Base-by-base conservation (phyloP, 2,113 vertebrate genomes). In the Eurypyga helias region DNA sequence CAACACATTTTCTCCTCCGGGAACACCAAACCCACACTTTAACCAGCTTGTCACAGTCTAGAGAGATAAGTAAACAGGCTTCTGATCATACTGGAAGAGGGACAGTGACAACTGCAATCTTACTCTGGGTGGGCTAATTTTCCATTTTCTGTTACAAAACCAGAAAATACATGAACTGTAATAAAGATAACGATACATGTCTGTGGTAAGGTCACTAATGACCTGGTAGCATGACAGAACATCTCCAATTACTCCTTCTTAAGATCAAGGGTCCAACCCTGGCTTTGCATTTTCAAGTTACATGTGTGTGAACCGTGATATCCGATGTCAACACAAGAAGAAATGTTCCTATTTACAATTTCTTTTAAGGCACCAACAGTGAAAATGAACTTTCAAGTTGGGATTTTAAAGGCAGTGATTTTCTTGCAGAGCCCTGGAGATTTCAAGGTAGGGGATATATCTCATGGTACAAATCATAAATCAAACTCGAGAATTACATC, bases 21-120 rank as follows among this genome's bases (percentile, higher is more conserved):
- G 90, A 97, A 91, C 86, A 91, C 86, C 81, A 90, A 89, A 84
- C 10, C 46, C 72, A 82, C 86, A 75, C 45, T 95, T 93, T 70
- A 96, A 89, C 69, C 87, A 89, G 64, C 87, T 81, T 95, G 95
- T 93, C 92, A 92, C n/a, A 60, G 58, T 45, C 92, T 89, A 90
- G 45, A 95, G 61, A 89, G 90, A 79, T 41, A 81, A 89, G 64
- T 41, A 92, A 95, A 94, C 72, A 92, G 55, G 83, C 51, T 92
- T 96, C 85, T 71, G 86, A 95, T 94, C 95, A 81, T 3, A 89
- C 25, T 90, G 43, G 55, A 81, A 89, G 79, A 88, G 36, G 83
- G 80, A 91, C 33, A 83, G 64, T 10, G 25, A 84, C 58, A 93
- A 88, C 57, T 89, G 48, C 83, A 67, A 0, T 54, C 66, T 73